Base-by-base conservation (phyloP, 1,140 invertebrate genomes). In the Panagrolaimus sp. region DNA sequence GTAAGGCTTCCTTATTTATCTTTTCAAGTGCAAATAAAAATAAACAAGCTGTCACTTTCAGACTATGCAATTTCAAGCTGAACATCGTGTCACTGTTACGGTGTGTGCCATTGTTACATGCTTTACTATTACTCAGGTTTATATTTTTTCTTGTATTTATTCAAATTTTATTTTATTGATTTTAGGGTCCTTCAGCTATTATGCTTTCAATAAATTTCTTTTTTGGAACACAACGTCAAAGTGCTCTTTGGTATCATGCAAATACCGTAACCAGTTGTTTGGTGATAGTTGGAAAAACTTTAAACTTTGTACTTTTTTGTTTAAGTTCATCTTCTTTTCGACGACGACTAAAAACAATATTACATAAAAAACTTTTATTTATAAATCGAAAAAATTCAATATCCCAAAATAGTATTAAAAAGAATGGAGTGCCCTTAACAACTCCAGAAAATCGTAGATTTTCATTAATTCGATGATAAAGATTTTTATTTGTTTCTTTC, bases 41-140 rank as follows among this genome's bases (percentile, higher is more conserved):
- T 38, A 38, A 38, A n/a, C n/a, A 38, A 38, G 32, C 32, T 38
- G 32, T 38, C 32, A 38, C 7, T 28, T 72, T 26, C 58, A 73
- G 72, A 73, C 65, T 12, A 47, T 55, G 32, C 72, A 73, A 66
- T 74, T 68, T 48, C 69, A 70, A 52, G 77, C 70, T 21, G 75
- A 77, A 67, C 77, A 79, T 47, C 73, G 74, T 28, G 69, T 77
- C 10, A 79, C 71, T 17, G 63, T 71, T 26, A 73, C 70, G 9
- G 71, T 71, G 9, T 62, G 43, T n/a, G 28, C 44, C 10, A 73
- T 71, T 65, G 71, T 71, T 12, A 71, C 71, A 28, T 71, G 47
- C 43, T 71, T 71, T 46, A 73, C 70, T 3, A 52, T 71, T 10
- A 71, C 69, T 14, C 69, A 71, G 44, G 69, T 70, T 12, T 17